Evolutionary conservation across 92 coral and sea anemone species (phyloP).

Genomic region (Zoanthus sociatus): DNA sequence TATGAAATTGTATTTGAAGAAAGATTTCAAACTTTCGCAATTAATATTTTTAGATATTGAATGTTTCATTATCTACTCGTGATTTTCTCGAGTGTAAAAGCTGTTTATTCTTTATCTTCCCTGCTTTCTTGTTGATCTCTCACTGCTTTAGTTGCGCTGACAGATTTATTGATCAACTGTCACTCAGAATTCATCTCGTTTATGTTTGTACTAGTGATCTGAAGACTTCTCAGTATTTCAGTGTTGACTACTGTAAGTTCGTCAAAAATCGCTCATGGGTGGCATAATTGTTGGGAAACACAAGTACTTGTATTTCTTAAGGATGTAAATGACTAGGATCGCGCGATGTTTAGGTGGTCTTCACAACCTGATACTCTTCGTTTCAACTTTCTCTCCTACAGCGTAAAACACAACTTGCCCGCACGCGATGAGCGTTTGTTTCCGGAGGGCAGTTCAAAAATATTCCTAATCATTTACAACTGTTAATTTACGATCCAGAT

Average conservation of each 20-base stretch:
- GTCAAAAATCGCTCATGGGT: slow-evolving; percentile 26
- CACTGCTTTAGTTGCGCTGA: slow-evolving; percentile 4
- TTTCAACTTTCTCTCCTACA: slow-evolving; percentile 28
- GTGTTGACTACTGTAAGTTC: not conserved
- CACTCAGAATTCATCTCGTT: not conserved
- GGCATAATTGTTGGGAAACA: not conserved
- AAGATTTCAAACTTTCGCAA: not conserved
- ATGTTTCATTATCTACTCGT: not conserved
- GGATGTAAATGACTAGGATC: not conserved
- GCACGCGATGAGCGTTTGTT: slow-evolving; percentile 55
- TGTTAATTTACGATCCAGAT: slow-evolving; percentile 5
- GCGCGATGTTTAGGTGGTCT: slow-evolving; percentile 6
- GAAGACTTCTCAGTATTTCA: not conserved
- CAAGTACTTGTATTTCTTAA: slow-evolving; percentile 10
- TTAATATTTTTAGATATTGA: not conserved
- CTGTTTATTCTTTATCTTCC: slow-evolving; percentile 1
- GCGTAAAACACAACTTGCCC: slow-evolving; percentile 40
- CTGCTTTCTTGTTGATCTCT: not conserved
- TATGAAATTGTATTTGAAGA: not conserved
- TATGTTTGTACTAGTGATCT: not conserved
- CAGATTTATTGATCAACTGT: slow-evolving; percentile 4
- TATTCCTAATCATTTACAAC: slow-evolving; percentile 13
- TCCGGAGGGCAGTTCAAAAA: slow-evolving; percentile 45
- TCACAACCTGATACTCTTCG: slow-evolving; percentile 8
- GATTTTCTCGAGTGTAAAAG: not conserved